These are phyloP conservation scores for Noturus placidus DNA, from an alignment of 2,113 vertebrate genomes.

Conservation along the genomic window DNA sequence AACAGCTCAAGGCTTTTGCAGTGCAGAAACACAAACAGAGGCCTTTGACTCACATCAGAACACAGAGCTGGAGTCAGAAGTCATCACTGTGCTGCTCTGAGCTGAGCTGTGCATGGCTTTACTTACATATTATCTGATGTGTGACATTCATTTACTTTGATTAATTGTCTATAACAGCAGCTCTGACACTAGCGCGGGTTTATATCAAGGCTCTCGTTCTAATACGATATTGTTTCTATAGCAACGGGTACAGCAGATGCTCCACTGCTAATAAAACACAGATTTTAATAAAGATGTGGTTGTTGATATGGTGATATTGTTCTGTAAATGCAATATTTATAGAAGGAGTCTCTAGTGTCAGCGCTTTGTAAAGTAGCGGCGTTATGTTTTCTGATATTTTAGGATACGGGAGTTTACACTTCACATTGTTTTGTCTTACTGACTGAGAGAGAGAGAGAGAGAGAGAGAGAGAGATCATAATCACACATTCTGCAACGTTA, in stretches of 20 bases:
- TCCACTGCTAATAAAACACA: not conserved
- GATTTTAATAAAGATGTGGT: too few relatives aligned
- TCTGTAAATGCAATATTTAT: too few relatives aligned
- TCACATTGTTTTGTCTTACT: not conserved
- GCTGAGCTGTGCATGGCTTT: not conserved
- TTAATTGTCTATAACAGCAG: not conserved
- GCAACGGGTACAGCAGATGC: not conserved
- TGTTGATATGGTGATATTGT: too few relatives aligned
- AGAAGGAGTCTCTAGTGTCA: too few relatives aligned
- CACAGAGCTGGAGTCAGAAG: slow-evolving; percentile 17
- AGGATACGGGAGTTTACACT: too few relatives aligned
- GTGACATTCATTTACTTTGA: not conserved
- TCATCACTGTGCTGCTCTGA: not conserved
- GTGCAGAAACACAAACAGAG: slow-evolving; percentile 13
- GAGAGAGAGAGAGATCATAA: not conserved
- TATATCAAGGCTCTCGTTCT: not conserved
- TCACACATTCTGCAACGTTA: not conserved
- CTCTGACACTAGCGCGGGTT: not conserved
- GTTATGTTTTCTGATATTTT: too few relatives aligned
- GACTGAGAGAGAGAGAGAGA: not conserved
- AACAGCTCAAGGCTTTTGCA: slow-evolving; percentile 32
- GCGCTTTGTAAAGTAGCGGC: too few relatives aligned
- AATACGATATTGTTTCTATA: not conserved
- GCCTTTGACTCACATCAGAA: slow-evolving; percentile 17
- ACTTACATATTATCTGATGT: not conserved